phyloP scores from a whole-genome alignment of 2,113 vertebrate species.

The Carassius carassius region DNA sequence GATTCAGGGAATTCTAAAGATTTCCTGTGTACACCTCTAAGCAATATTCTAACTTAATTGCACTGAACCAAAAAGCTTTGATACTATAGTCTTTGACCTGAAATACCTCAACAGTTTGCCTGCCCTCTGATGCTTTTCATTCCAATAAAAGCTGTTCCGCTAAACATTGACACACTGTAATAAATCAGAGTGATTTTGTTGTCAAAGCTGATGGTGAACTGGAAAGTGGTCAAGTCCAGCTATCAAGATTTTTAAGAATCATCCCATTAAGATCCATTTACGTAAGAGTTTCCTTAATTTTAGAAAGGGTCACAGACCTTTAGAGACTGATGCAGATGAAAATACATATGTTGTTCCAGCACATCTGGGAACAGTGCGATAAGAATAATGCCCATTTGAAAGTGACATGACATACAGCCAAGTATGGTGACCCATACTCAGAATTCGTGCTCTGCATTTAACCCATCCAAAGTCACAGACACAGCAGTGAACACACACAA shows the following conservation, averaged over 20 bases:
- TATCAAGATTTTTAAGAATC: neutral
- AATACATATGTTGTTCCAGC: neutral
- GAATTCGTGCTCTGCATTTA: too few species aligned
- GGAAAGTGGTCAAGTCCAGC: conserved; percentile 9
- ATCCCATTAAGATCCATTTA: conserved; percentile 36
- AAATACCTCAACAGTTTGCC: neutral
- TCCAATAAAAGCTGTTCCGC: conserved; percentile 22
- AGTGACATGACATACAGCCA: too few species aligned
- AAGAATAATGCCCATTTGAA: neutral
- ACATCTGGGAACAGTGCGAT: conserved; percentile 43
- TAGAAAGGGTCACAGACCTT: conserved; percentile 15
- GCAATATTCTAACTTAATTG: conserved; percentile 12
- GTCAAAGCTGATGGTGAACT: conserved; percentile 31
- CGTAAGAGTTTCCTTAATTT: conserved; percentile 23
- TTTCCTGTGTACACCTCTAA: neutral
- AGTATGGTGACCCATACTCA: too few species aligned
- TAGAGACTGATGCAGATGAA: neutral
- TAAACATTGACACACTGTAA: conserved; percentile 35
- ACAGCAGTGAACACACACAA: too few species aligned
- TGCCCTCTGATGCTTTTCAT: conserved; percentile 13
- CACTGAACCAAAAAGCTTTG: conserved; percentile 16
- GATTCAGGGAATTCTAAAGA: neutral
- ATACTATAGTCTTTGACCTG: neutral
- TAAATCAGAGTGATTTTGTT: conserved; percentile 35
- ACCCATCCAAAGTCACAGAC: too few species aligned